phyloP scores from a whole-genome alignment of 2,888 invertebrate genomes.

The Euzophera pinguis region DNA sequence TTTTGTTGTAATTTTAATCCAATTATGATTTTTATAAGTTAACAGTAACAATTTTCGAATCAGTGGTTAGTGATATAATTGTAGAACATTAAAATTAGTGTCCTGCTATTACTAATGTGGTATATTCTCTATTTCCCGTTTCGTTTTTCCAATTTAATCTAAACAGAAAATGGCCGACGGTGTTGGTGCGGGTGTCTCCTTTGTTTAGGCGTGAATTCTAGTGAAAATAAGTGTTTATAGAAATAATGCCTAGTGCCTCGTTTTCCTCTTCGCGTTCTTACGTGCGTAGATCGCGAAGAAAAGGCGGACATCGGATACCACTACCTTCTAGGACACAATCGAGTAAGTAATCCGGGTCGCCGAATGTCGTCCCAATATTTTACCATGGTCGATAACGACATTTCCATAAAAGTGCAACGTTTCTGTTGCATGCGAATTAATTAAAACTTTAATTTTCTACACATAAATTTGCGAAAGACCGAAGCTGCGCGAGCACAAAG shows the following conservation, averaged over 20 bases:
- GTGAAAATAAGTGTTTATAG: slow-evolving; percentile 76
- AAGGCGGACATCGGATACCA: slow-evolving; percentile 93
- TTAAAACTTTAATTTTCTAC: slow-evolving; percentile 16
- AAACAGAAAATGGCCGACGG: slow-evolving; percentile 91
- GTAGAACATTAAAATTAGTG: slow-evolving; percentile 38
- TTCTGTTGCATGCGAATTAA: slow-evolving; percentile 25
- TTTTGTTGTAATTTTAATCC: slow-evolving; percentile 52
- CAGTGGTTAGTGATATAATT: slow-evolving; percentile 62
- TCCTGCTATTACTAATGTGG: slow-evolving; percentile 53
- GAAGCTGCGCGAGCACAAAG: slow-evolving; percentile 14
- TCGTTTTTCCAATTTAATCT: slow-evolving; percentile 76
- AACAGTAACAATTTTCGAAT: slow-evolving; percentile 55
- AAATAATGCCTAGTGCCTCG: slow-evolving; percentile 96
- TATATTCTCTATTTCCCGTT: slow-evolving; percentile 62
- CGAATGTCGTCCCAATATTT: slow-evolving; percentile 59
- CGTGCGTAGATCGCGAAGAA: slow-evolving; percentile 94
- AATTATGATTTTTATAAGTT: slow-evolving; percentile 68
- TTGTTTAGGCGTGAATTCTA: slow-evolving; percentile 85
- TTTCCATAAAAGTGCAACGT: slow-evolving; percentile 44
- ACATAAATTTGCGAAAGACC: slow-evolving; percentile 20
- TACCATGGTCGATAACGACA: slow-evolving; percentile 54
- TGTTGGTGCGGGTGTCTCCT: slow-evolving; percentile 89
- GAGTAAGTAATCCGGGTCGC: slow-evolving; percentile 84
- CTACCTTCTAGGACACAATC: slow-evolving; percentile 89
- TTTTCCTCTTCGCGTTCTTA: slow-evolving; percentile 95